Evolutionary conservation across 2,113 vertebrate species (phyloP).

Genomic region (Burhinus oedicnemus): DNA sequence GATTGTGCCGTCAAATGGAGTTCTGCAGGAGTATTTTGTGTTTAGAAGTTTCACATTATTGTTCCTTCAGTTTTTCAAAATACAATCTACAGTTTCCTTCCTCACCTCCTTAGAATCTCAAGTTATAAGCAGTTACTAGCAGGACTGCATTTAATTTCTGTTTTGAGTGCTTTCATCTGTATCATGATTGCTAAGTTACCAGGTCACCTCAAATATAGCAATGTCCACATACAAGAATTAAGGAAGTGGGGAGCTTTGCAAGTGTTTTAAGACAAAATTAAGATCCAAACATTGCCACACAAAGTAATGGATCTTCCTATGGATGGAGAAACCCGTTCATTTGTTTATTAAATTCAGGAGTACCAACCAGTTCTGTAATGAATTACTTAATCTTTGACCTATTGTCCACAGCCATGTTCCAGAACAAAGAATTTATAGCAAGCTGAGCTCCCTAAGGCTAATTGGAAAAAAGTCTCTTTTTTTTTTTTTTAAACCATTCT

Average conservation of each 20-base stretch:
- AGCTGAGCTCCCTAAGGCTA: slow-evolving; percentile 66
- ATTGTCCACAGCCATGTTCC: slow-evolving; percentile 53
- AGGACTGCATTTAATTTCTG: neutral
- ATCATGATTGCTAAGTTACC: neutral
- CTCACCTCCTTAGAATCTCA: neutral
- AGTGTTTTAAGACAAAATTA: neutral
- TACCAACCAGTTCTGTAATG: neutral
- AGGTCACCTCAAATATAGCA: neutral
- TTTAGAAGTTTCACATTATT: neutral
- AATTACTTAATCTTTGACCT: slow-evolving; percentile 59
- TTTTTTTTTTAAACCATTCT: neutral
- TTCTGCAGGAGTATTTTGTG: neutral
- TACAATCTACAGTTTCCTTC: neutral
- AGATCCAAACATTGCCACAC: neutral
- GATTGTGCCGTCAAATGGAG: neutral
- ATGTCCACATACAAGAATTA: neutral
- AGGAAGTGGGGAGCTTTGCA: neutral
- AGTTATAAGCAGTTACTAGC: neutral
- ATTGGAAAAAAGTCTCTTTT: slow-evolving; percentile 57
- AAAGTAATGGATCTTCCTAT: neutral
- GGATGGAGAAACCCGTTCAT: slow-evolving; percentile 5
- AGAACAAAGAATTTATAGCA: slow-evolving; percentile 59
- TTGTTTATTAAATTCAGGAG: slow-evolving; percentile 48
- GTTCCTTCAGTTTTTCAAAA: neutral
- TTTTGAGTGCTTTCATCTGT: neutral